Evolutionary conservation across 53 echinoderm and acorn worm species (phyloP), one percentile per base, ranked within the genome.

Genomic region (Echinometra lucunter): DNA sequence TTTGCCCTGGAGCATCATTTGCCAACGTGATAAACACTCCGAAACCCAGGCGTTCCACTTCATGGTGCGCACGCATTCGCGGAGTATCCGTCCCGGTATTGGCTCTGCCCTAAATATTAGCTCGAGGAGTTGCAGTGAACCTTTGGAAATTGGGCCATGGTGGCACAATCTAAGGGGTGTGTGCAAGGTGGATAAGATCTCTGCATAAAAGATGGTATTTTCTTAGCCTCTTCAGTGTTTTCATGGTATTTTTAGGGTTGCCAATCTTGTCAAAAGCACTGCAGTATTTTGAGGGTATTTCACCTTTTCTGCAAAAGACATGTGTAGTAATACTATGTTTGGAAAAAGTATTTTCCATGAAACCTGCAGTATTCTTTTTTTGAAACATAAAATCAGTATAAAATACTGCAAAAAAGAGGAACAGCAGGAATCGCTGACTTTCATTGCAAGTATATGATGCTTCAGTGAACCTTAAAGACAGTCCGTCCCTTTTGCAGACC

Each of bases 1-100:
- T 85, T 85, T 85, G 85, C 85, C 85, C 13, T 3, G 10, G 4
- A 85, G 85, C 85, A 85, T 49, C 47, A 85, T 85, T 85, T 85
- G 85, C 53, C 49, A 21, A 49, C 28, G 85, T 85, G 85, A 49
- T 85, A 78, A 78, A 78, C 78, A 78, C 78, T 45, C 17, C 6
- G 85, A 30, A 85, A 49, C 85, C 85, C 49, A 28, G 53, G 47
- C 85, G 47, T 49, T 85, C 49, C 47, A n/a, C 85, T 53, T 85
- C 85, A 85, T 28, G 49, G n/a, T 49, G 49, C 8, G 81, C 81
- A 28, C 3, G 28, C 42, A 21, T 18, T 78, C 42, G 4, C 7
- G 23, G 78, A 78, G 78, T 78, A 40, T 78, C 78, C 19, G 23
- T 42, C 78, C 78, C 15, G 18, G 42, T 78, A 78, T 78, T 78